Base-by-base conservation (phyloP, 2,797 vertebrate genomes). In the Pantherophis vulpinus region DNA sequence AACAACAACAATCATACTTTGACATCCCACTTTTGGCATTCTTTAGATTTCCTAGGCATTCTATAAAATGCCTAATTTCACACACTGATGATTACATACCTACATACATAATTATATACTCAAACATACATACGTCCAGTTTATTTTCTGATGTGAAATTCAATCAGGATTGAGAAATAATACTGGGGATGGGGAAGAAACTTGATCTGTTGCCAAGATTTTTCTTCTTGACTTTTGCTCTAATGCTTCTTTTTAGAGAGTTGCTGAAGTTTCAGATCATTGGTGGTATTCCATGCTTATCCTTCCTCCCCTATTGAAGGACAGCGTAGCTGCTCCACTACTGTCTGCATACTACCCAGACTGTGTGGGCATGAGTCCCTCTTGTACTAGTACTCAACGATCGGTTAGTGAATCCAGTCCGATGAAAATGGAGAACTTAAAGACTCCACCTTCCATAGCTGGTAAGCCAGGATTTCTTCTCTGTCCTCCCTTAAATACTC, bases 281-380 rank as follows among this genome's bases (percentile, higher is more conserved):
- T 99, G 99, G 98, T 99, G 99, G 99, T 98, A 99, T 95, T 99
- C 99, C 37, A 99, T 99, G 99, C 98, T 99, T 96, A 99, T 99
- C 96, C 97, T 99, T 93, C 99, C 99, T 2, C 99, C 99, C 20
- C 95, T 99, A 97, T 98, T 99, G 92, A 99, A 99, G 97, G 99
- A 99, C 94, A 99, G 99, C 74, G 98, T 99, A 12, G 99, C 99
- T 88, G 98, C 98, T 70, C 98, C 98, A 10, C 98, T 99, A 97
- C 98, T 99, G 16, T 97, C 98, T 5, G 98, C 99, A 11, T 99
- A 99, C 97, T 99, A 99, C 96, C 99, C 99, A 0, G 99, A 99
- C 98, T 99, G 99, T n/a, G 99, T 99, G 92, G 99, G 99, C 90
- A 99, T 99, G 99, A 99, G 99, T 97, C 99, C 99, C 0, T 99